These are phyloP conservation scores for Sylvilagus bachmani DNA, from an alignment of 2,113 vertebrate genomes.

Conservation along the genomic window DNA sequence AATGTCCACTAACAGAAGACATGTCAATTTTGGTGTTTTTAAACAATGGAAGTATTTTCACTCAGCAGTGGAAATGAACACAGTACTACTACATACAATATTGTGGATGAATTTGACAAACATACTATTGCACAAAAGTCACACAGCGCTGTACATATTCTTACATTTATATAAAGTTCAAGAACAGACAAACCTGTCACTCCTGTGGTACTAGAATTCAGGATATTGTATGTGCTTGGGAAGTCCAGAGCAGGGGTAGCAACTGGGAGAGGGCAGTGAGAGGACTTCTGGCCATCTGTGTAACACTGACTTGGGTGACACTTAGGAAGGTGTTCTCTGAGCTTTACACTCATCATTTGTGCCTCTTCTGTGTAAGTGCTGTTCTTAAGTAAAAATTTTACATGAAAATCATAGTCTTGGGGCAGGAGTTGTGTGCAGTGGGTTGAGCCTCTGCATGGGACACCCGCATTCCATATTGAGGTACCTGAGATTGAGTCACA, in stretches of 20 bases:
- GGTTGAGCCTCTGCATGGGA: too few species aligned
- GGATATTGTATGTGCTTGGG: not conserved
- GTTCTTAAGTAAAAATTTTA: not conserved
- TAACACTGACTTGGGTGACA: not conserved
- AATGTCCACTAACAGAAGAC: not conserved
- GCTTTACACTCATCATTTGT: not conserved
- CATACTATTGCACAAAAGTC: not conserved
- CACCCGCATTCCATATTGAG: too few species aligned
- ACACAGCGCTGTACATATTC: not conserved
- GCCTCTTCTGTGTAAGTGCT: not conserved
- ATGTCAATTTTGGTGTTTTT: not conserved
- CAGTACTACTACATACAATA: not conserved
- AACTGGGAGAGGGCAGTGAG: not conserved
- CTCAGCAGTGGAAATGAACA: conserved; percentile 27
- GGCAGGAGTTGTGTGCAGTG: too few species aligned
- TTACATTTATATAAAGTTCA: conserved; percentile 18
- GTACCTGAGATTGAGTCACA: too few species aligned
- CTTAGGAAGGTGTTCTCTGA: not conserved
- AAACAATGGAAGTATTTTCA: not conserved
- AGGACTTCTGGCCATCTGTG: not conserved
- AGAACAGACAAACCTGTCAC: not conserved
- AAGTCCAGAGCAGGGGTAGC: not conserved
- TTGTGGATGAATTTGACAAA: not conserved
- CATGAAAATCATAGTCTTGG: not conserved
- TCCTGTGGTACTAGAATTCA: not conserved